Evolutionary conservation across 2,113 vertebrate species (phyloP), one percentile per base, ranked within the genome.

Genomic region (Deroptyus accipitrinus): DNA sequence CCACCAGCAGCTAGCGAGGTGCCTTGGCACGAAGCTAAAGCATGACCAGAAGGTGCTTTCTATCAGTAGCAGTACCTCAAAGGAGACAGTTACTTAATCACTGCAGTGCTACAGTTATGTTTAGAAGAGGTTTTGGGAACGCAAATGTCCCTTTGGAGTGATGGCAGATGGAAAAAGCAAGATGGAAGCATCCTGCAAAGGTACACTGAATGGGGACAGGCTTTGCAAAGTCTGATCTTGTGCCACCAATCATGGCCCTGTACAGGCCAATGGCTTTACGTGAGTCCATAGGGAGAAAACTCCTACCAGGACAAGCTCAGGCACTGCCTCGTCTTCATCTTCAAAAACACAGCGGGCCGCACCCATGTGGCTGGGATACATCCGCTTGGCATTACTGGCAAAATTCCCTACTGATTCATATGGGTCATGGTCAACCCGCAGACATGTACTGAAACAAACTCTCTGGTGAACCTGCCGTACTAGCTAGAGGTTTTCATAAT

Each of bases 191-290:
- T 28, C 33, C 33, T 64, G 55, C 8, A 77, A 76, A 19, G 22
- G 16, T 33, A n/a, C 2, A 1, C 28, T n/a, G 33, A 63, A 52
- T 0, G 4, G 33, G 8, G 4, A 44, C n/a, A 78, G 51, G 52
- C 22, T 81, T 42, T 61, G 30, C 52, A 88, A 84, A 76, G 20
- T 42, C 6, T 75, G 39, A 33, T 61, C 52, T 52, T 16, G 20
- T 4, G 23, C 51, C 20, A 46, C 6, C 55, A 46, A 5, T 16
- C n/a, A 12, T 7, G 22, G n/a, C 11, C 9, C 48, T 5, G 5
- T 28, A 12, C 7, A 44, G 9, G 8, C 24, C n/a, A 66, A 39
- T 3, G 37, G 9, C 14, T 86, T 39, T 75, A 41, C 49, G 18
- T 23, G 49, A 44, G 15, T 67, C n/a, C 51, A 42, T 70, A 80